Evolutionary conservation across 1,140 invertebrate genomes (phyloP).

Genomic region (Scaptomyza pallida): DNA sequence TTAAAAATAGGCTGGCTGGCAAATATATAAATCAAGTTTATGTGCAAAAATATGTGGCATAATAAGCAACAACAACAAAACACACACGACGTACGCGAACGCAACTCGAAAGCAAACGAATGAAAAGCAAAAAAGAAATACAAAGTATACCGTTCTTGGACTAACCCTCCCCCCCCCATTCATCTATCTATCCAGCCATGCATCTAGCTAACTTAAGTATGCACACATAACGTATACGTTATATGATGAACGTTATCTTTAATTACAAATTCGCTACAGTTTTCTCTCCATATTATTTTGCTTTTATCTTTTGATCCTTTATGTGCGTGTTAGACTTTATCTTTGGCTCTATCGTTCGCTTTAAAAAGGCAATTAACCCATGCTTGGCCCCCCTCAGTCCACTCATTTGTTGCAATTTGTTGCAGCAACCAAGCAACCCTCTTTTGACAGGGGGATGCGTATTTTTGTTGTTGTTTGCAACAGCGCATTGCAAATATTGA

Average conservation of each 20-base stretch:
- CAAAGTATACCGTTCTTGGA: background rate
- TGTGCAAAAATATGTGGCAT: conserved; percentile 44
- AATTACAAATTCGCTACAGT: conserved; percentile 23
- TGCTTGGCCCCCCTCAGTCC: background rate
- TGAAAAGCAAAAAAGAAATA: background rate
- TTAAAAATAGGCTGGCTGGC: conserved; percentile 63
- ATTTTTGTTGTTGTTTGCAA: background rate
- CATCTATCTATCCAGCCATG: background rate
- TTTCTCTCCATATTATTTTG: background rate
- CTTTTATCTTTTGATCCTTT: conserved; percentile 2
- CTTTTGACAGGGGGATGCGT: conserved; percentile 13
- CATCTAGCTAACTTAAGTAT: background rate
- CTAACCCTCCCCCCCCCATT: too few species aligned
- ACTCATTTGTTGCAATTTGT: background rate
- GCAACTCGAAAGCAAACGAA: conserved; percentile 22
- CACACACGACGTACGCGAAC: too few species aligned
- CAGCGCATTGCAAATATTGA: conserved; percentile 61
- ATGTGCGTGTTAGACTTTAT: conserved; percentile 19
- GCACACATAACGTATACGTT: conserved; percentile 49
- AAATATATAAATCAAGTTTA: conserved; percentile 75
- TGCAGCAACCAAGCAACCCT: too few species aligned
- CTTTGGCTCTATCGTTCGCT: conserved; percentile 39
- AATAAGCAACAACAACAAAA: conserved; percentile 6
- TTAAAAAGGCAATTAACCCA: conserved; percentile 49
- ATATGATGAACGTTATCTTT: conserved; percentile 30